These are phyloP conservation scores for Oncopodura yosiiana DNA, from an alignment of 1,140 invertebrate species.

Conservation along the genomic window DNA sequence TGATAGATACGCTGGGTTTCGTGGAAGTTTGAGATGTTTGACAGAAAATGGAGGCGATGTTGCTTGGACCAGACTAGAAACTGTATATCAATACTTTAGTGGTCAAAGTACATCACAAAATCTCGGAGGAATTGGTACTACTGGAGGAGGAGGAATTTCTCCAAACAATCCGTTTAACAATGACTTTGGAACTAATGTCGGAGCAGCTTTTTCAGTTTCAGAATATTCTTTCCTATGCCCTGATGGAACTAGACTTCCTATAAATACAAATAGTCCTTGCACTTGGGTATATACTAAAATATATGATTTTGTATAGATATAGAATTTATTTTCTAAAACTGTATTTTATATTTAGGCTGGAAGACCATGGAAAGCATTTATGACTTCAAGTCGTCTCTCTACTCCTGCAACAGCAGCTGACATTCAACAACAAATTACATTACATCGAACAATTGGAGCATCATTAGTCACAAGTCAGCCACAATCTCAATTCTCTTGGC, in stretches of 20 bases:
- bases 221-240: slow-evolving; percentile 56
- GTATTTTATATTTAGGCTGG: too few species aligned
- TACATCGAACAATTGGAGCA: slow-evolving; percentile 13
- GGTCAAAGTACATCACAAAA: not conserved
- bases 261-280: slow-evolving; percentile 38
- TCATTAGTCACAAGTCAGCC: not conserved
- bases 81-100: slow-evolving; percentile 39
- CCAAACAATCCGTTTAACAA: not conserved
- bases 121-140: not conserved
- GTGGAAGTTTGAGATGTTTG: slow-evolving; percentile 70
- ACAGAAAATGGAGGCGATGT: slow-evolving; percentile 66
- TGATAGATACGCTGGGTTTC: slow-evolving; percentile 70
- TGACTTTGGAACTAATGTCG: not conserved
- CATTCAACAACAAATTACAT: slow-evolving; percentile 29
- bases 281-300: too few species aligned
- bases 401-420: slow-evolving; percentile 16
- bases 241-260: slow-evolving; percentile 47
- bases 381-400: slow-evolving; percentile 24
- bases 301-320: too few species aligned
- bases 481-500: slow-evolving; percentile 19
- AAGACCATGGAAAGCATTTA: slow-evolving; percentile 32
- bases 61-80: slow-evolving; percentile 73
- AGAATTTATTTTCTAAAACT: too few species aligned
- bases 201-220: slow-evolving; percentile 19
- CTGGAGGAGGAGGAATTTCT: not conserved